phyloP scores from a whole-genome alignment of 1,140 invertebrate species.

The Ptiloglossa arizonensis region DNA sequence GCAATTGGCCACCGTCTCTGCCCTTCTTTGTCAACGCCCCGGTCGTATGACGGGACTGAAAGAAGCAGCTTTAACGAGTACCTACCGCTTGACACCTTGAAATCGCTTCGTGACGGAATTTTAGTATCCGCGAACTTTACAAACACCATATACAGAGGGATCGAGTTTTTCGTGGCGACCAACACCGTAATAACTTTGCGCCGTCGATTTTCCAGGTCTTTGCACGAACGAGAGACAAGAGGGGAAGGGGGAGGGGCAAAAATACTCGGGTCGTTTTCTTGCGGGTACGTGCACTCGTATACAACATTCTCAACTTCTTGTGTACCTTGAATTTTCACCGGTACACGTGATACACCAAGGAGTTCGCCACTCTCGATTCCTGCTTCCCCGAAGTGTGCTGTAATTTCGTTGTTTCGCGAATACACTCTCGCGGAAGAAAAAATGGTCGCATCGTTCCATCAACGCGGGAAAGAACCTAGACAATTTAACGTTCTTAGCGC shows the following conservation, averaged over 20 bases:
- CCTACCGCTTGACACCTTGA: conserved; percentile 55
- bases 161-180: conserved; percentile 38
- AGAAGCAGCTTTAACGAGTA: conserved; percentile 47
- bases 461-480: no score
- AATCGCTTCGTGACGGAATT: conserved; percentile 55
- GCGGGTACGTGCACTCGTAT: not conserved
- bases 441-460: no score
- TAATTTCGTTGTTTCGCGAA: no score
- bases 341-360: not conserved
- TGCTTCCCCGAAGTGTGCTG: not conserved
- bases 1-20: not conserved
- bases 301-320: conserved; percentile 31
- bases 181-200: conserved; percentile 31
- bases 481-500: no score
- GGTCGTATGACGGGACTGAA: not conserved
- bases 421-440: no score
- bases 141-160: conserved; percentile 44
- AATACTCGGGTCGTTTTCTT: conserved; percentile 12
- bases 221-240: conserved; percentile 11
- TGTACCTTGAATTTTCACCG: conserved; percentile 6
- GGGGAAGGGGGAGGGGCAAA: no score
- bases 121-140: conserved; percentile 42
- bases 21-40: not conserved
- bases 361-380: not conserved
- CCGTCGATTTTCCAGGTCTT: conserved; percentile 43